A percentile compares a stretch with the other conserved stretches of the same genome.
phyloP scores from a whole-genome alignment of 1,140 invertebrate genomes.

The Anastrepha ludens region DNA sequence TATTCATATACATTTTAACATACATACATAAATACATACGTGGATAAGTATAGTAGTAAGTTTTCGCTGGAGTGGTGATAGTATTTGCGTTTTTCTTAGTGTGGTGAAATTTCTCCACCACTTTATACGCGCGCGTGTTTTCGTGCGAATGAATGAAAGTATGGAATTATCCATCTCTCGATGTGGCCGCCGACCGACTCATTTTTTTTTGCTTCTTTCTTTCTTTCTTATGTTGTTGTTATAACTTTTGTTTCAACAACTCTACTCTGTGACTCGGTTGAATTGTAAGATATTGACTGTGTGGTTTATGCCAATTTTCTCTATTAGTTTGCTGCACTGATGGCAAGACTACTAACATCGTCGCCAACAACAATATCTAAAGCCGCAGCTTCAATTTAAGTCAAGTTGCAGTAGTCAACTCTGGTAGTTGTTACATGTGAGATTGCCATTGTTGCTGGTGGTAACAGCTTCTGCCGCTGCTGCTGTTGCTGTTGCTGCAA shows the following conservation, averaged over 20 bases:
- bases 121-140: constrained; percentile 25
- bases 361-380: background rate
- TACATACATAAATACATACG: background rate
- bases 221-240: constrained; percentile 16
- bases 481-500: background rate
- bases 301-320: constrained; percentile 48
- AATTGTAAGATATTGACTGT: constrained; percentile 14
- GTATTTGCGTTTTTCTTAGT: constrained; percentile 31
- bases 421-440: background rate
- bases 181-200: constrained; percentile 17
- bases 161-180: constrained; percentile 46
- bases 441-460: background rate
- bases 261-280: background rate
- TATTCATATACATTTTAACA: background rate
- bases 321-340: constrained; percentile 9
- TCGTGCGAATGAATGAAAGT: constrained; percentile 52
- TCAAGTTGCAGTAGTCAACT: background rate
- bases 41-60: background rate
- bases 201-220: background rate
- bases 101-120: constrained; percentile 46
- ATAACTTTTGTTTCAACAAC: constrained; percentile 11
- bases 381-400: background rate
- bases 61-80: constrained; percentile 21
- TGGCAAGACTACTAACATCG: constrained; percentile 1
- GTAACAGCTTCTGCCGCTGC: background rate